These are phyloP conservation scores for Lepidochrysops patricia DNA, from an alignment of 2,888 invertebrate genomes.

Conservation along the genomic window DNA sequence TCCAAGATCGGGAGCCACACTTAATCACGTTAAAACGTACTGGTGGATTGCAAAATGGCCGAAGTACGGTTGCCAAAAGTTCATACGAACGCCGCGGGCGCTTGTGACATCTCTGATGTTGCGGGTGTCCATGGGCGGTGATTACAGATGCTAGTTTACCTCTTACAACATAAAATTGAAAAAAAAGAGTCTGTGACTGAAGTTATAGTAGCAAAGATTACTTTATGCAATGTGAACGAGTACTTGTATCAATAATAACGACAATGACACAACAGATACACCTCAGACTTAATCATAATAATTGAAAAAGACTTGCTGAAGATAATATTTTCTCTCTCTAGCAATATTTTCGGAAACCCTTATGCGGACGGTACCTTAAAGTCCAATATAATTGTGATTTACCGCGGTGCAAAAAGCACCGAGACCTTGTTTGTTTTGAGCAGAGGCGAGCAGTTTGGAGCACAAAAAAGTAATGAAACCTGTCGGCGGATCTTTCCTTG, in stretches of 20 bases:
- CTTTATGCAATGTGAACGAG: no score
- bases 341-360: neutral
- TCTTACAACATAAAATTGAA: slow-evolving; percentile 24
- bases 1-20: slow-evolving; percentile 51
- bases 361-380: slow-evolving; percentile 18
- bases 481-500: slow-evolving; percentile 44
- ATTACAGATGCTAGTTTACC: neutral
- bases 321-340: neutral
- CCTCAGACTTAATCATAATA: neutral
- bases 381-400: slow-evolving; percentile 19
- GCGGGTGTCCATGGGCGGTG: neutral
- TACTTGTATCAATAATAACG: no score
- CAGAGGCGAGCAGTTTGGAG: slow-evolving; percentile 30
- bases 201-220: no score
- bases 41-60: slow-evolving; percentile 1
- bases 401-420: slow-evolving; percentile 33
- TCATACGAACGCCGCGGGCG: slow-evolving; percentile 21
- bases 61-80: slow-evolving; percentile 1
- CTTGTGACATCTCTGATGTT: slow-evolving; percentile 2
- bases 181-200: slow-evolving; percentile 15
- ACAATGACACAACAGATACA: no score
- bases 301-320: no score
- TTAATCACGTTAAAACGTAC: slow-evolving; percentile 49
- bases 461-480: slow-evolving; percentile 56
- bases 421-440: slow-evolving; percentile 65